Conservation (phyloP, 2,113 vertebrate genomes). For the Microcebus murinus region DNA sequence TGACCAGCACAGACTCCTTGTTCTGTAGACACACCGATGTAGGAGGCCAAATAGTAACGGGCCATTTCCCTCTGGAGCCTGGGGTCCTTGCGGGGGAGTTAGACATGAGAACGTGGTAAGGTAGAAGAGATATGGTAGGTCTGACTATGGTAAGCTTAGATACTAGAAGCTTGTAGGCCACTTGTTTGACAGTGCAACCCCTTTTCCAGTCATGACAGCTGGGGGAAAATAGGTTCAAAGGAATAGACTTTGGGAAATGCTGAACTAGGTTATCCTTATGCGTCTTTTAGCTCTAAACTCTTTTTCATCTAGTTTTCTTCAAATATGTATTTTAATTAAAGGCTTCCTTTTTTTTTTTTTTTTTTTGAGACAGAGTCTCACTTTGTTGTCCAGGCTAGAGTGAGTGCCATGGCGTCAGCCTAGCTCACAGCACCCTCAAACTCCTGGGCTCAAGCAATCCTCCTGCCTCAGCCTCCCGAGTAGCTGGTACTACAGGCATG, state of each 20-base stretch:
- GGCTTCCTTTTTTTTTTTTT: neutral
- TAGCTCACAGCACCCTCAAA: too few relatives aligned
- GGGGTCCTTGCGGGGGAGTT: neutral
- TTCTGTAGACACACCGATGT: neutral
- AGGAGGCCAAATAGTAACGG: neutral
- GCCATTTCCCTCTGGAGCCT: neutral
- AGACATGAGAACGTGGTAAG: neutral
- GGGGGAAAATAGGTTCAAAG: neutral
- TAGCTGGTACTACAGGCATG: too few relatives aligned
- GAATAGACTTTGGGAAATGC: conserved; percentile 11
- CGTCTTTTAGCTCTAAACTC: neutral
- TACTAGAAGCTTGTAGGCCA: neutral
- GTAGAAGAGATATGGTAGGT: neutral
- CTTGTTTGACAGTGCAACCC: neutral
- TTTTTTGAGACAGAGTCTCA: too few relatives aligned
- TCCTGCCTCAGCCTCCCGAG: too few relatives aligned
- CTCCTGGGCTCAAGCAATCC: too few relatives aligned
- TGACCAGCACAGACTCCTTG: neutral
- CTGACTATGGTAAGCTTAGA: neutral
- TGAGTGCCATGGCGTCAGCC: too few relatives aligned
- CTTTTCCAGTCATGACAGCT: neutral
- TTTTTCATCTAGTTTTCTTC: conserved; percentile 10
- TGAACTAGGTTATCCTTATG: neutral
- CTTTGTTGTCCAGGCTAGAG: too few relatives aligned
- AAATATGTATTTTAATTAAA: conserved; percentile 28